Percentiles rank a stretch among this genome's conserved stretches.
These are phyloP conservation scores for Eulithis prunata DNA, from an alignment of 2,888 invertebrate genomes.

Conservation along the genomic window DNA sequence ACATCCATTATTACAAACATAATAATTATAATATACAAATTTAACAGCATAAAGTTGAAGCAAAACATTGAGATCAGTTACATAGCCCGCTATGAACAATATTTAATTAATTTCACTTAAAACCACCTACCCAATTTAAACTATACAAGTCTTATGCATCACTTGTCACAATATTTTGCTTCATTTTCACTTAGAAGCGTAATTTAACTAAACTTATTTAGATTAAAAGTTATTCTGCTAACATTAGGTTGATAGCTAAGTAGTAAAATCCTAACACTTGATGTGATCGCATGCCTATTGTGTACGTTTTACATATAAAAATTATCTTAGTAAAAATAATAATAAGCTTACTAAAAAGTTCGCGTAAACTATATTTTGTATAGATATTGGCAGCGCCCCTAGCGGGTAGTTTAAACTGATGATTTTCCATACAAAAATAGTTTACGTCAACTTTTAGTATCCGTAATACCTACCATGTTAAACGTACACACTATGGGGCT, in stretches of 20 bases:
- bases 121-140: slow-evolving; percentile 10
- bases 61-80: slow-evolving; percentile 32
- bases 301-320: no score
- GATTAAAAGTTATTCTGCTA: slow-evolving; percentile 23
- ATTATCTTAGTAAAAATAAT: no score
- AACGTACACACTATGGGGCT: no score
- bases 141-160: slow-evolving; percentile 13
- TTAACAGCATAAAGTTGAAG: slow-evolving; percentile 21
- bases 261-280: slow-evolving; percentile 6
- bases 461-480: no score
- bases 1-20: slow-evolving; percentile 43
- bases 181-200: slow-evolving; percentile 32
- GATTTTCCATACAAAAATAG: no score
- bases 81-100: slow-evolving; percentile 31
- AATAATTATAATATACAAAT: slow-evolving; percentile 36
- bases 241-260: slow-evolving; percentile 9
- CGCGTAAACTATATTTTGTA: no score
- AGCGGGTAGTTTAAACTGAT: no score
- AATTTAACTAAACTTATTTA: slow-evolving; percentile 15
- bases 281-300: not conserved
- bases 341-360: no score
- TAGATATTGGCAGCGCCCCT: no score
- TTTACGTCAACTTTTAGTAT: no score
- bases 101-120: slow-evolving; percentile 18
- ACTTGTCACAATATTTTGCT: slow-evolving; percentile 39